Evolutionary conservation across 1,140 invertebrate species (phyloP), one percentile per base, ranked within the genome.

Genomic region (Panagrolaimus sp.): DNA sequence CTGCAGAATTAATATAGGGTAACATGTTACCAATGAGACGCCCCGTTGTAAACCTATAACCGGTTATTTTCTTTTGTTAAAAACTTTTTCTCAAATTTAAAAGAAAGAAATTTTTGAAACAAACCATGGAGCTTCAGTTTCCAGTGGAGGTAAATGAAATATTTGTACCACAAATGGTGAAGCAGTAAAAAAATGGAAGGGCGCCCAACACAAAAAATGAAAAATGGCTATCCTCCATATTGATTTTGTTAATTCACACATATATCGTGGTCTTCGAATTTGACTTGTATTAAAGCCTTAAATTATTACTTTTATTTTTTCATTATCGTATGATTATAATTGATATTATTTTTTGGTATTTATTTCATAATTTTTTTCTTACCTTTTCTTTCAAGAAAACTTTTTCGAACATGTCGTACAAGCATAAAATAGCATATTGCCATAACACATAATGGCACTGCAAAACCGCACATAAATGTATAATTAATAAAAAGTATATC

Each of bases 1-100:
- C 69, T 57, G 69, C 69, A 9, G 69, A 70, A 57, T 70, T 70
- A 9, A 70, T 45, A 48, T 70, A 70, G 14, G 69, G 69, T 9
- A 70, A 67, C 27, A 70, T 69, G 27, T 72, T 70, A n/a, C 71
- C 47, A 44, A 72, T 46, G 5, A 70, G 69, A 23, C 38, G 14
- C 1, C 20, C 69, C 13, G 9, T 70, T 8, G 11, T 9, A 38
- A 70, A 72, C 69, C 69, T 51, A 27, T 27, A 57, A 38, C 31
- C 31, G 31, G 31, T 38, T 38, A 38, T 38, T 38, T 38, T 38
- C 31, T 7, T 38, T 38, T 38, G 7, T 38, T 38, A 38, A 38
- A 7, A 38, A 38, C n/a, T n/a, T n/a, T n/a, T n/a, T n/a, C n/a
- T n/a, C n/a, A n/a, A n/a, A n/a, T n/a, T n/a, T n/a, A 38, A 38